Conservation (phyloP, 2,888 invertebrate species). For the Dysmachus trigonus region DNA sequence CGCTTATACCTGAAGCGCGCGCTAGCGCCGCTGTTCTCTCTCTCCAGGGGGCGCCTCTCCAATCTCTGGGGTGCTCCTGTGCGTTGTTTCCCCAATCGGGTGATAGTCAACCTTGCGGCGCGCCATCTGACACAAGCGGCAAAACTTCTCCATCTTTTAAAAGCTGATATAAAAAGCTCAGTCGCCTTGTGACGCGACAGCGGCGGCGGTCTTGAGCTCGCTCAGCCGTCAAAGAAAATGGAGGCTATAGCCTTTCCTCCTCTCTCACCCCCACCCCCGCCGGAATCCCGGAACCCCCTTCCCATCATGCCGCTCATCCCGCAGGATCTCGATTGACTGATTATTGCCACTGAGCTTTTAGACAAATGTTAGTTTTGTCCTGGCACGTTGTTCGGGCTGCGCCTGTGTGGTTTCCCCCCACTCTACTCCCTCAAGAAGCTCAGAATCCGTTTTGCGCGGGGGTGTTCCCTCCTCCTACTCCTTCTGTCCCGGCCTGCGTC, state of each 20-base stretch:
- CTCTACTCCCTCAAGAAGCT: neutral
- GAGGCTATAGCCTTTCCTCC: no score
- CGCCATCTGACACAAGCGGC: neutral
- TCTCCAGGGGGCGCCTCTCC: conserved; percentile 3
- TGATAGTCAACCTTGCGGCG: neutral
- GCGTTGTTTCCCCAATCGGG: conserved; percentile 2
- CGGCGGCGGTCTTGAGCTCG: neutral
- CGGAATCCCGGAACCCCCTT: neutral
- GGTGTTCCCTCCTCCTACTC: neutral
- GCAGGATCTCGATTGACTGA: conserved; percentile 17
- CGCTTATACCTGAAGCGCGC: neutral
- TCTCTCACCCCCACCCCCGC: neutral
- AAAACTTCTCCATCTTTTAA: conserved; percentile 1
- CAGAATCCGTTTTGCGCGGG: conserved; percentile 2
- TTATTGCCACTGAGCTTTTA: conserved; percentile 37
- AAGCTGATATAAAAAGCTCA: conserved; percentile 32
- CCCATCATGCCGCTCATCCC: neutral
- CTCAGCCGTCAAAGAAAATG: conserved; percentile 16
- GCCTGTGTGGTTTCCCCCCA: neutral
- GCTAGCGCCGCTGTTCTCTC: neutral
- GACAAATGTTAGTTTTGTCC: conserved; percentile 37
- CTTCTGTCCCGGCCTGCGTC: conserved; percentile 33
- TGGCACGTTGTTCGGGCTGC: conserved; percentile 10
- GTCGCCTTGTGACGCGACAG: no score
- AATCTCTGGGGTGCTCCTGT: no score